These are phyloP conservation scores for Anthonomus grandis DNA, from an alignment of 1,140 invertebrate genomes.

Conservation along the genomic window DNA sequence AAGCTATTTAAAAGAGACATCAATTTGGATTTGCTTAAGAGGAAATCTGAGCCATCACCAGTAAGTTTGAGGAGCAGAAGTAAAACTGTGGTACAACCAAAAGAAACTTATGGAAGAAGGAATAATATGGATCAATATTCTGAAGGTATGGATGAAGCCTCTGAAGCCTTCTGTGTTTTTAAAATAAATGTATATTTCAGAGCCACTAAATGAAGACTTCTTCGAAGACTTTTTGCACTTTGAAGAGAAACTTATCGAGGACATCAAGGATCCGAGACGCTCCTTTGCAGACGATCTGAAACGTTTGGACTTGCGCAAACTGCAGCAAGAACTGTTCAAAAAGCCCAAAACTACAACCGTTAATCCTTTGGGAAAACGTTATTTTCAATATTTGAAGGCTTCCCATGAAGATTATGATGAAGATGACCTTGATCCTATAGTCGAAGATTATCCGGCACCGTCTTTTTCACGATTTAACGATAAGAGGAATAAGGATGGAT, in stretches of 20 bases:
- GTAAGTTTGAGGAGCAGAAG: neutral
- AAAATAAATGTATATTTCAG: constrained; percentile 13
- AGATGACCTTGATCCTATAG: too few relatives aligned
- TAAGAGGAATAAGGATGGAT: neutral
- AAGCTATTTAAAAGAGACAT: constrained; percentile 27
- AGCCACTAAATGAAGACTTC: constrained; percentile 15
- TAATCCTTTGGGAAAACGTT: neutral
- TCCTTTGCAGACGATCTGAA: neutral
- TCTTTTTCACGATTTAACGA: too few relatives aligned
- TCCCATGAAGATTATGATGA: neutral
- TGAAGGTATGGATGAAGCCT: too few relatives aligned
- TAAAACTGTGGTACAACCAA: too few relatives aligned
- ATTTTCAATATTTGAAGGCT: neutral
- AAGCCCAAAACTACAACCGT: neutral
- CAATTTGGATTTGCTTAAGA: constrained; percentile 32
- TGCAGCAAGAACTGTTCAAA: neutral
- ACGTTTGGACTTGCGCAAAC: neutral
- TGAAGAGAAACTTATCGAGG: constrained; percentile 9
- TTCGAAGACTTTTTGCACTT: constrained; percentile 13
- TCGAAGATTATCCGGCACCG: too few relatives aligned
- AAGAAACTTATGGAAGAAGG: too few relatives aligned
- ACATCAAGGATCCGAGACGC: neutral
- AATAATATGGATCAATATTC: too few relatives aligned
- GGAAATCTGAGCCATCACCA: neutral
- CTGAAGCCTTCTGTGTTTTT: neutral